A percentile compares a stretch with the other conserved stretches of the same genome.
phyloP scores from a whole-genome alignment of 2,113 vertebrate species.

The Xenotilapia caudafasciata region DNA sequence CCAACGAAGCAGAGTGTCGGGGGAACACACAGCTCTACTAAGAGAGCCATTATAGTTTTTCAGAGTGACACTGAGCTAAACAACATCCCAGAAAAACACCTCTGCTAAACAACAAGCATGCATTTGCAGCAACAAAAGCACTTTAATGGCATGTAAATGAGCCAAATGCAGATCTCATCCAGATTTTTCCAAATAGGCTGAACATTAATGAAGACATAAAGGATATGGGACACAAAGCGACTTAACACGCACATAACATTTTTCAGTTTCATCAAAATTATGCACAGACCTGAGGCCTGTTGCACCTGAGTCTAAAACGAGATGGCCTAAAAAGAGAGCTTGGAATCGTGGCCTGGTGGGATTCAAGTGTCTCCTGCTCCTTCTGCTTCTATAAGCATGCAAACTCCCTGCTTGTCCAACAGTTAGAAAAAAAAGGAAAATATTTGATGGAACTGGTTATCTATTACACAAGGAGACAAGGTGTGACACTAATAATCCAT shows the following conservation, averaged over 20 bases:
- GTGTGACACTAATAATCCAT: neutral
- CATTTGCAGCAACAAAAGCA: neutral
- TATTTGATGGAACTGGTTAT: neutral
- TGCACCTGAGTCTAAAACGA: neutral
- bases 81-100: neutral
- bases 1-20: neutral
- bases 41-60: neutral
- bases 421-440: neutral
- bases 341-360: neutral
- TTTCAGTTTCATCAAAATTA: neutral
- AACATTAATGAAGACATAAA: neutral
- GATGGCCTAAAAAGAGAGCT: neutral
- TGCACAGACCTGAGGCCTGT: neutral
- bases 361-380: neutral
- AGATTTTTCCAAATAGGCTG: neutral
- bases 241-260: neutral
- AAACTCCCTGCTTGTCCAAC: neutral
- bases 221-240: neutral
- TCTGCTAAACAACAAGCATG: neutral
- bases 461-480: neutral
- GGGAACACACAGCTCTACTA: neutral
- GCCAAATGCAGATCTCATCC: neutral
- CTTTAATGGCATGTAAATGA: neutral
- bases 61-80: neutral
- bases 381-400: neutral